Evolutionary conservation across 2,888 invertebrate species (phyloP), one percentile per base, ranked within the genome.

Genomic region (Ennomos erosarius): DNA sequence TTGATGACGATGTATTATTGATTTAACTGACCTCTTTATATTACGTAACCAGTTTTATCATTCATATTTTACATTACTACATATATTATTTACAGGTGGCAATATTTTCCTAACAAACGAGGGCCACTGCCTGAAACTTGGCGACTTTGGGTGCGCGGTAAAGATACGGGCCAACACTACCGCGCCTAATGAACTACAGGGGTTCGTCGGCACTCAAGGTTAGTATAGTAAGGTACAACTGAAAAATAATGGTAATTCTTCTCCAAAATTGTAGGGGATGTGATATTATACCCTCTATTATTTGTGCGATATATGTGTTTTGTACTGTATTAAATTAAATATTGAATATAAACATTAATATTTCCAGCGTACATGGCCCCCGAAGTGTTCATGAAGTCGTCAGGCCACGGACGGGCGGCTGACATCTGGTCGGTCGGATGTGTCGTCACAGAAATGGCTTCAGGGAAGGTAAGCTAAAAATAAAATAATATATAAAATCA

Each of bases 391-490:
- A 97, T 96, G 92, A 96, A 96, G 87, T 95, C 95, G 36, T 95
- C 95, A 65, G 98, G 99, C 0, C 98, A 98, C 90, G 99, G 99
- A 0, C 94, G 98, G 74, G 97, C 97, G 1, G 98, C 98, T 3
- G 99, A 99, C 91, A 96, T 99, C 78, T 99, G 99, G 99, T 98
- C 98, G 36, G 94, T 98, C 44, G 99, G 98, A 38, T 99, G 98
- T 90, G 98, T 98, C 55, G 97, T 99, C 64, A 95, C 98, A 0
- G 98, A 99, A 89, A 99, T 99, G 98, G 95, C 96, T 16, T 97
- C 97, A 10, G 98, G 98, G 70, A 96, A 97, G 94, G 97, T 97
- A 84, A 69, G 8, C 16, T 16, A 16, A 16, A 2, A 16, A 16
- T 1, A 2, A 16, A 16, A 16, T 16, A 16, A 16, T 2, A 1